A percentile compares a stretch with the other conserved stretches of the same genome.
These are phyloP conservation scores for Mionectes macconnelli DNA, from an alignment of 2,113 vertebrate genomes.

Conservation along the genomic window DNA sequence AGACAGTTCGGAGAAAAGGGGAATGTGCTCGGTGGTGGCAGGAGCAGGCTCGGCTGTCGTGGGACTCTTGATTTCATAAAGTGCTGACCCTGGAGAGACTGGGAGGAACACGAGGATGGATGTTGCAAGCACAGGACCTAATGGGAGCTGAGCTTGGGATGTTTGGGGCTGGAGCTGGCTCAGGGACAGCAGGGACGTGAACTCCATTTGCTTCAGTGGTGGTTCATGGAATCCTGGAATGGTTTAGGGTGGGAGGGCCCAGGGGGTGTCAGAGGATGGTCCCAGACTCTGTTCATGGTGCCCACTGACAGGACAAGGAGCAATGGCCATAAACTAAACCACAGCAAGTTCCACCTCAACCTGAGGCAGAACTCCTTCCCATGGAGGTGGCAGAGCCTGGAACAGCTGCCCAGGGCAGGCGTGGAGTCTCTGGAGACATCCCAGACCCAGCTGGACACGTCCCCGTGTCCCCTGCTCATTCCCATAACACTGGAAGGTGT, in stretches of 20 bases:
- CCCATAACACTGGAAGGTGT: too few relatives aligned
- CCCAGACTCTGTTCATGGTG: background rate
- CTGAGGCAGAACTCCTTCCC: background rate
- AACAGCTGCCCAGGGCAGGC: background rate
- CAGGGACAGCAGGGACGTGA: fast-evolving
- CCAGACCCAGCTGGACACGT: background rate
- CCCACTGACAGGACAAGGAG: background rate
- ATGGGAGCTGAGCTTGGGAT: background rate
- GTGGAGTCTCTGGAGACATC: background rate
- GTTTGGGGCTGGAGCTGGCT: background rate
- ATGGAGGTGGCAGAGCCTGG: background rate
- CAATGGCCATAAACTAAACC: background rate
- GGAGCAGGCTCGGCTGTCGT: background rate
- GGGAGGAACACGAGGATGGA: background rate
- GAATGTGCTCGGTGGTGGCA: background rate
- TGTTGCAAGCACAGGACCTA: background rate
- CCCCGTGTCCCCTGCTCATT: background rate
- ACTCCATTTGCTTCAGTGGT: background rate
- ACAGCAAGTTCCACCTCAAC: background rate
- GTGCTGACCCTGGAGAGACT: background rate
- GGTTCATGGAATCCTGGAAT: background rate
- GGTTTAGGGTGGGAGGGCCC: background rate
- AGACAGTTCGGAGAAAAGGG: background rate
- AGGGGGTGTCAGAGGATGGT: background rate
- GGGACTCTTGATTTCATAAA: background rate